Conservation (phyloP, 2,113 vertebrate species). For the Pardalotus punctatus region DNA sequence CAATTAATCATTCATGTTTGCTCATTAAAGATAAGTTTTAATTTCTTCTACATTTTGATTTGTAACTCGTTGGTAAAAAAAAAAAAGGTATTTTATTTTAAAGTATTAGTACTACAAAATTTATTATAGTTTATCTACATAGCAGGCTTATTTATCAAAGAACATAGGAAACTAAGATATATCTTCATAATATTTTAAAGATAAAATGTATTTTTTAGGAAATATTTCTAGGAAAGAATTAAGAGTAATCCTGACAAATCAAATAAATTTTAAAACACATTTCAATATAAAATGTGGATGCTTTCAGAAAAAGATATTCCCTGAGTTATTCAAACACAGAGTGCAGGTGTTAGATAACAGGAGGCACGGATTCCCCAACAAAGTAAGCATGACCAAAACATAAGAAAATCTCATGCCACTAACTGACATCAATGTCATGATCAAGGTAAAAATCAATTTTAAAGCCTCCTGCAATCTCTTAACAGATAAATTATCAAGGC, state of each 20-base stretch:
- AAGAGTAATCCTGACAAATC: not conserved
- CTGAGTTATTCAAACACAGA: not conserved
- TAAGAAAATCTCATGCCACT: not conserved
- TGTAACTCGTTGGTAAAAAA: not conserved
- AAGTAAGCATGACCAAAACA: not conserved
- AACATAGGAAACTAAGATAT: not conserved
- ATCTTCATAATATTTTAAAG: not conserved
- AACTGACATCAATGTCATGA: not conserved
- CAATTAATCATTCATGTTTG: not conserved
- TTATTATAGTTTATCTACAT: not conserved
- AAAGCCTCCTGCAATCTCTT: not conserved
- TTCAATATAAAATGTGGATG: not conserved
- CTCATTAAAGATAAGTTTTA: not conserved
- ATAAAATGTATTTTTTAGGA: not conserved
- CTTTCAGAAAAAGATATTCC: not conserved
- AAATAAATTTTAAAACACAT: not conserved
- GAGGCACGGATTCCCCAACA: not conserved
- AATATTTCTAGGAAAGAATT: not conserved
- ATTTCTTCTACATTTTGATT: not conserved
- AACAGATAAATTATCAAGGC: not conserved
- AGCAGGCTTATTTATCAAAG: not conserved
- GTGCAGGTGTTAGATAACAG: not conserved
- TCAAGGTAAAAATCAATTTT: not conserved
- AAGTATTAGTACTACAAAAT: not conserved
- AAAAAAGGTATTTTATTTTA: not conserved